Percentiles rank a stretch among this genome's conserved stretches.
phyloP scores from a whole-genome alignment of 2,113 vertebrate species.

The Aramus guarauna region DNA sequence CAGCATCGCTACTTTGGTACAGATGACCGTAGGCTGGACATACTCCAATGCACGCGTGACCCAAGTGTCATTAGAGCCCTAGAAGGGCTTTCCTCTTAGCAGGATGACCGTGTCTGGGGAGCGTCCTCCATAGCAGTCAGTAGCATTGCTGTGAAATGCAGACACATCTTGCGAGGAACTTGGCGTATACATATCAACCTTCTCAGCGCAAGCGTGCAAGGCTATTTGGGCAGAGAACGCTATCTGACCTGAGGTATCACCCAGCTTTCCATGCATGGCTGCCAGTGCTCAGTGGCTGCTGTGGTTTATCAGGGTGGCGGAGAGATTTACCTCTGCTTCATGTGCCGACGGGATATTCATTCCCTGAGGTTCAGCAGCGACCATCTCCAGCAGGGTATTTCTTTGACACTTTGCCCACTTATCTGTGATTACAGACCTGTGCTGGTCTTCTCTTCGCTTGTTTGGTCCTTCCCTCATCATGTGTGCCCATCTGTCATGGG shows the following conservation, averaged over 20 bases:
- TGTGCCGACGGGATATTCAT: neutral
- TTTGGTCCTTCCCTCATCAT: neutral
- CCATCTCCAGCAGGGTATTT: neutral
- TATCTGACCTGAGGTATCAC: neutral
- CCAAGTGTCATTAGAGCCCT: neutral
- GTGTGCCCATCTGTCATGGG: neutral
- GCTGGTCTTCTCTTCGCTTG: neutral
- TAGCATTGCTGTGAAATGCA: neutral
- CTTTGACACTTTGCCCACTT: conserved; percentile 10
- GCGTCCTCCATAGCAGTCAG: neutral
- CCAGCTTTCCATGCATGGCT: neutral
- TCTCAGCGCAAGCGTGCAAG: neutral
- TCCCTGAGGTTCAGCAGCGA: neutral
- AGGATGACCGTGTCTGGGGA: neutral
- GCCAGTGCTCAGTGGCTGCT: neutral
- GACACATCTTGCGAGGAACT: neutral
- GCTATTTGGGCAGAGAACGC: neutral
- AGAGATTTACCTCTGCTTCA: conserved; percentile 16
- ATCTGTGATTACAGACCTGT: neutral
- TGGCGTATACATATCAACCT: neutral
- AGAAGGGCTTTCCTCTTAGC: neutral
- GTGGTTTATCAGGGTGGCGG: neutral
- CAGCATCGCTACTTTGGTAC: neutral
- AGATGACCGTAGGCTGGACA: neutral
- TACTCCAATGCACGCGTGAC: neutral